phyloP scores from a whole-genome alignment of 2,113 vertebrate genomes.

The Otus sunia region DNA sequence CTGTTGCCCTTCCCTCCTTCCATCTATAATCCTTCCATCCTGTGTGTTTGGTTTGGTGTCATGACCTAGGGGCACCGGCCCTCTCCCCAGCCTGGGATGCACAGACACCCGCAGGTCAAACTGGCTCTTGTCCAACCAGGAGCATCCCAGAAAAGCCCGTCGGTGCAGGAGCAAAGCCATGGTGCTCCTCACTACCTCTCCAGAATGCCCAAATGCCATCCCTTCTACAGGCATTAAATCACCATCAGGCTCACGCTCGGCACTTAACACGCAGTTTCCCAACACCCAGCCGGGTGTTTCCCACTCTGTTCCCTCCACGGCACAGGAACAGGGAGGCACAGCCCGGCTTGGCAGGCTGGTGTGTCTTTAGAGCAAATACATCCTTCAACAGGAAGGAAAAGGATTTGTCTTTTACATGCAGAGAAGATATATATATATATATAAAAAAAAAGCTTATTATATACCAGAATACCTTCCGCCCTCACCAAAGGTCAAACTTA shows the following conservation, averaged over 20 bases:
- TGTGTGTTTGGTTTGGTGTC: neutral
- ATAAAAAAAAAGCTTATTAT: conserved; percentile 1
- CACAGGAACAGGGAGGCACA: neutral
- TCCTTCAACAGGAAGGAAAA: neutral
- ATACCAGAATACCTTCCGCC: conserved; percentile 48
- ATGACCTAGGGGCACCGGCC: neutral
- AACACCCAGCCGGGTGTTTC: neutral
- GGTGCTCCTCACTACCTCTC: neutral
- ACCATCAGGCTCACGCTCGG: fast-evolving
- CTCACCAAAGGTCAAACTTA: conserved; percentile 69
- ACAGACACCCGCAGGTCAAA: fast-evolving
- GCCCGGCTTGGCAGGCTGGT: neutral
- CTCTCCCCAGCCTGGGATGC: fast-evolving
- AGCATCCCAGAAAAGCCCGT: neutral
- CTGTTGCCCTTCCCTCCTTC: neutral
- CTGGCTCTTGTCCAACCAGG: neutral
- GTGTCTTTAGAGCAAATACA: neutral
- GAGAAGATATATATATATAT: neutral
- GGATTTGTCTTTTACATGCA: neutral
- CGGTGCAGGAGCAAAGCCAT: neutral
- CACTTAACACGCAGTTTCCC: neutral
- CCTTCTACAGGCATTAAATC: neutral
- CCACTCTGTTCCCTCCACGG: neutral
- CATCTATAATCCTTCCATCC: neutral
- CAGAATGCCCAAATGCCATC: neutral